Percentiles rank a stretch among this genome's conserved stretches.
Conservation (phyloP, 2,113 vertebrate genomes). For the Dolichallabes microphthalmus region DNA sequence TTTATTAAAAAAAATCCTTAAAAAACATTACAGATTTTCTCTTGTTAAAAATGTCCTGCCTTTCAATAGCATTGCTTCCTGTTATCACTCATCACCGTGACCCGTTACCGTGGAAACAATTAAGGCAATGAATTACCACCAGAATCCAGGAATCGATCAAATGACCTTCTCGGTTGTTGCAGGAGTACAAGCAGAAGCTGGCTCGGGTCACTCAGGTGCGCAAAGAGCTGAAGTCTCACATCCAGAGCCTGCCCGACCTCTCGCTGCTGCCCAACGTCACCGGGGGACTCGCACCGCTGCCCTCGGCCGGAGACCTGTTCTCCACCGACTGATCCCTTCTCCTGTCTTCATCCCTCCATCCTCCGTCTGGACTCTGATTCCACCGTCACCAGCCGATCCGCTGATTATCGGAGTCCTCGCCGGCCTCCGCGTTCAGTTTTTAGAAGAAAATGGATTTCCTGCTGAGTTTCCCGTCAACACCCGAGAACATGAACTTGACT, state of each 20-base stretch:
- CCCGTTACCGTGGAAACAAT: not conserved
- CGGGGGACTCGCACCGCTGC: conserved; percentile 91
- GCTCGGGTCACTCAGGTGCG: conserved; percentile 94
- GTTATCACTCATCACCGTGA: not conserved
- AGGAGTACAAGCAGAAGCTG: conserved; percentile 98
- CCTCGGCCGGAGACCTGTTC: conserved; percentile 96
- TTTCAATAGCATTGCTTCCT: not conserved
- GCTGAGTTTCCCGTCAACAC: not conserved
- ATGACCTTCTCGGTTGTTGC: conserved; percentile 28
- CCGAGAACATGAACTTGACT: conserved; percentile 22
- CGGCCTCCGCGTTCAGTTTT: conserved; percentile 21
- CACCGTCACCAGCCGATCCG: conserved; percentile 24
- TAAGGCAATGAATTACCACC: not conserved
- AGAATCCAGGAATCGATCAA: not conserved
- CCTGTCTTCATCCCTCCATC: conserved; percentile 1
- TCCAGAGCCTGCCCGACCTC: conserved; percentile 97
- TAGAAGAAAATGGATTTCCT: not conserved
- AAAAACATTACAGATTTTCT: no score
- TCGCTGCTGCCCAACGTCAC: conserved; percentile 95
- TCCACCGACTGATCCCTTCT: conserved; percentile 87
- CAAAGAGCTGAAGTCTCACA: conserved; percentile 98
- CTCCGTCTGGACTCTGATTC: conserved; percentile 33
- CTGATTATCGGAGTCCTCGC: not conserved
- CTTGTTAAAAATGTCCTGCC: no score
- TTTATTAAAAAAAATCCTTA: not conserved